Evolutionary conservation across 1,140 invertebrate species (phyloP).

Genomic region (Drosophila kurseongensis): DNA sequence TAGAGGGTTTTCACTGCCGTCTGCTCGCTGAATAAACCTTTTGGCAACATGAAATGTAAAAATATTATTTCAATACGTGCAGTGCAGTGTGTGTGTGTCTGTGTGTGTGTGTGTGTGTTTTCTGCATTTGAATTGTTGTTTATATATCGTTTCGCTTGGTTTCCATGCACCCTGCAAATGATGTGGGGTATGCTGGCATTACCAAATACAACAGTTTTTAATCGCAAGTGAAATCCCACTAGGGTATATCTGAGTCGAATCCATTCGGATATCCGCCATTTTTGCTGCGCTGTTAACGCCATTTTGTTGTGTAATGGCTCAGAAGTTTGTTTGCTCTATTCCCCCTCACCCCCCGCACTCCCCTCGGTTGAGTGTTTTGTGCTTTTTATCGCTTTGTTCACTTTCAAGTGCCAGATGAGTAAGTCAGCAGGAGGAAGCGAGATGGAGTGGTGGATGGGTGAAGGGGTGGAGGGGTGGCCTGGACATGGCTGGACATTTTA

Average conservation of each 20-base stretch:
- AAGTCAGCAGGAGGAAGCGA: constrained; percentile 13
- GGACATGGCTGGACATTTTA: constrained; percentile 45
- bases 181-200: not conserved
- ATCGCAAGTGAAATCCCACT: not conserved
- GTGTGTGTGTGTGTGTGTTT: constrained; percentile 6
- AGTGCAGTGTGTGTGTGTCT: constrained; percentile 2
- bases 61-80: constrained; percentile 62
- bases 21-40: constrained; percentile 28
- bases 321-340: constrained; percentile 59
- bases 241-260: not conserved
- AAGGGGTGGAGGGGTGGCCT: not conserved
- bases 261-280: not conserved
- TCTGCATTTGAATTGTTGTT: constrained; percentile 44
- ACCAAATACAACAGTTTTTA: not conserved
- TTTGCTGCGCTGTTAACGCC: constrained; percentile 57
- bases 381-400: constrained; percentile 48
- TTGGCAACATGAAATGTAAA: constrained; percentile 52
- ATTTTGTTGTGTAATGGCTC: constrained; percentile 74
- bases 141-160: constrained; percentile 40
- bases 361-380: constrained; percentile 18
- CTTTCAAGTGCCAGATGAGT: constrained; percentile 47
- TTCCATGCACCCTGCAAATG: constrained; percentile 1
- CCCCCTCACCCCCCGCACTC: not conserved
- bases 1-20: constrained; percentile 19
- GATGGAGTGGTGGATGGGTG: no score